Conservation (phyloP, 2,113 vertebrate species). For the Python bivittatus region DNA sequence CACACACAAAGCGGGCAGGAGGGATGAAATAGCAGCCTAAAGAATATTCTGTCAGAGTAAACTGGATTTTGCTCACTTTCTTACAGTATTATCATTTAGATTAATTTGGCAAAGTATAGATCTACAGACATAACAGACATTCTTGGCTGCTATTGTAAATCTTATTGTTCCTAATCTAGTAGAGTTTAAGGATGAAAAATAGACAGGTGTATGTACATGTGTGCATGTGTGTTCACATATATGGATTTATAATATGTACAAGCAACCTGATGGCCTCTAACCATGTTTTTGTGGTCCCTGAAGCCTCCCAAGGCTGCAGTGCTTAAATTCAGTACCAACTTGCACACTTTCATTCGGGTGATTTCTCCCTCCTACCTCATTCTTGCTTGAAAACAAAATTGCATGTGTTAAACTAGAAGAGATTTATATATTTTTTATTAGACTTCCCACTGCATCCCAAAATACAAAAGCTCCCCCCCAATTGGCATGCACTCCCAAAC, state of each 20-base stretch:
- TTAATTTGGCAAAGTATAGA: not conserved
- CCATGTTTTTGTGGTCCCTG: not conserved
- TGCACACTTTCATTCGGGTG: not conserved
- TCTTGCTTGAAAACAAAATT: not conserved
- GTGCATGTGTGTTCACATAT: not conserved
- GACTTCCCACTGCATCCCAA: not conserved
- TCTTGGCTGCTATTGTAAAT: not conserved
- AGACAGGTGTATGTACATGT: not conserved
- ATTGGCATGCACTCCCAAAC: not conserved
- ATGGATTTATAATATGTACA: not conserved
- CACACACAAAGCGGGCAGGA: not conserved
- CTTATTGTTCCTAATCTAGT: not conserved
- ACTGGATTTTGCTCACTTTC: not conserved
- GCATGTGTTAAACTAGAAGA: not conserved
- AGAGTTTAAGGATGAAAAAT: not conserved
- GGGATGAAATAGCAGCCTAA: not conserved
- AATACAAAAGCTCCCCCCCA: not conserved
- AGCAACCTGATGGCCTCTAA: not conserved
- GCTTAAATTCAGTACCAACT: not conserved
- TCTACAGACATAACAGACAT: not conserved
- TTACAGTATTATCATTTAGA: rapidly evolving
- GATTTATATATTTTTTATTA: not conserved
- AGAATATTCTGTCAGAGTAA: conserved; percentile 22
- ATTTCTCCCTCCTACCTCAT: not conserved
- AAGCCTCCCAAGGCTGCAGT: not conserved